These are phyloP conservation scores for Rhineura floridana DNA, from an alignment of 2,113 vertebrate species.

Conservation along the genomic window DNA sequence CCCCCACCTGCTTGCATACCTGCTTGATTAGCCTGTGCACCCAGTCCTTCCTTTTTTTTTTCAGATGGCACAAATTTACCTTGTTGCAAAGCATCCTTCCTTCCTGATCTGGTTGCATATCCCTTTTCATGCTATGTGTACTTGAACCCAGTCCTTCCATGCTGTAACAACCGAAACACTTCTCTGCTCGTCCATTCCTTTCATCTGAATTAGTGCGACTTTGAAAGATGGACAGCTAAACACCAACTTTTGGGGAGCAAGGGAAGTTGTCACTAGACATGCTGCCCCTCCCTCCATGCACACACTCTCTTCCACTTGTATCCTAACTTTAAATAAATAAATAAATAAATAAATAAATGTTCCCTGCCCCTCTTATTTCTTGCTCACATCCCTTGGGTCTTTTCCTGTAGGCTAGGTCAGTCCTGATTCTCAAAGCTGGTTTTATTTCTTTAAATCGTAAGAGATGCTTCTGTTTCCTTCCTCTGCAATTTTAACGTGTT, in stretches of 20 bases:
- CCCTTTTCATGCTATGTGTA: background rate
- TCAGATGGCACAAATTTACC: background rate
- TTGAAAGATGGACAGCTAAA: background rate
- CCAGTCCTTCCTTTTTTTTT: background rate
- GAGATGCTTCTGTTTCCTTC: background rate
- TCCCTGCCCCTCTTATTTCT: background rate
- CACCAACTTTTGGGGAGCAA: background rate
- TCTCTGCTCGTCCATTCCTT: background rate
- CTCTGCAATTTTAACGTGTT: background rate
- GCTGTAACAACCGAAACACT: background rate
- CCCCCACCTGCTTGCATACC: background rate
- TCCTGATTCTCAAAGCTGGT: background rate
- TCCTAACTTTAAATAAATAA: background rate
- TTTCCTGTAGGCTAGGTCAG: background rate
- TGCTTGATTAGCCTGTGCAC: background rate
- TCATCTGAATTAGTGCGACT: background rate
- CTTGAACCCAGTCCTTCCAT: background rate
- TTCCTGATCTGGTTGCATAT: background rate
- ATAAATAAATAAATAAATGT: rapidly evolving
- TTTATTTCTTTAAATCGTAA: background rate
- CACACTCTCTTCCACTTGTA: background rate
- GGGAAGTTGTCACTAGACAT: background rate
- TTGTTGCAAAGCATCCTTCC: background rate
- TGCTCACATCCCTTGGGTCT: background rate
- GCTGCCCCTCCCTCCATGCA: too few relatives aligned